phyloP scores from a whole-genome alignment of 2,888 invertebrate genomes.

The Ceriagrion tenellum region DNA sequence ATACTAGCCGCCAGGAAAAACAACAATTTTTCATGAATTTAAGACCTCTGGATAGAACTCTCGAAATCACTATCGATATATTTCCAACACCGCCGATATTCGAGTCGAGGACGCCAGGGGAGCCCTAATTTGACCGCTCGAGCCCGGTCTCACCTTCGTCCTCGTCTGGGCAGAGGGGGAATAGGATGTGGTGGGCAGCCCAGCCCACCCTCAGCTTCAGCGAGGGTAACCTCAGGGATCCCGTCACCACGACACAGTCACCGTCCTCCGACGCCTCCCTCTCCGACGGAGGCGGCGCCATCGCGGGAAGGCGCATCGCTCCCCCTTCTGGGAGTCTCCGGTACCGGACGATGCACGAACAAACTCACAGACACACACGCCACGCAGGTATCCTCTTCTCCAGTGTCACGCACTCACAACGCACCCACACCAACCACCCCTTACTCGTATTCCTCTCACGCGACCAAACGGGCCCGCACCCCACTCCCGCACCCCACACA shows the following conservation, averaged over 20 bases:
- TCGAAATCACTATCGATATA: no score
- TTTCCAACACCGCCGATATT: no score
- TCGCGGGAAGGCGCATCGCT: constrained; percentile 47
- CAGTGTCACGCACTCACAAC: not conserved
- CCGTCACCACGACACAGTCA: constrained; percentile 46
- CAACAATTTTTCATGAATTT: no score
- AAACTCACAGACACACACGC: not conserved
- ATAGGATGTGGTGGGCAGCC: constrained; percentile 52
- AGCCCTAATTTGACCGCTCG: no score
- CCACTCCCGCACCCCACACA: not conserved
- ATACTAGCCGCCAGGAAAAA: no score
- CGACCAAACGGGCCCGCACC: not conserved
- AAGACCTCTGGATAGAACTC: no score
- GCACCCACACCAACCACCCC: not conserved
- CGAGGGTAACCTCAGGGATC: constrained; percentile 57
- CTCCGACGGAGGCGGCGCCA: not conserved
- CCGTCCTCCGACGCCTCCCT: constrained; percentile 32
- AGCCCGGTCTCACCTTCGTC: constrained; percentile 65
- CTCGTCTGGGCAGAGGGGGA: constrained; percentile 54
- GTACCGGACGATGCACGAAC: not conserved
- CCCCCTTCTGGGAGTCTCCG: not conserved
- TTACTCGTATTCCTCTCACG: not conserved
- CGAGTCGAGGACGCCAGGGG: no score
- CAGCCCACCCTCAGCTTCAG: constrained; percentile 58
- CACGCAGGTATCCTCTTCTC: not conserved